Conservation (phyloP, 2,113 vertebrate genomes). For the Bombycilla garrulus region DNA sequence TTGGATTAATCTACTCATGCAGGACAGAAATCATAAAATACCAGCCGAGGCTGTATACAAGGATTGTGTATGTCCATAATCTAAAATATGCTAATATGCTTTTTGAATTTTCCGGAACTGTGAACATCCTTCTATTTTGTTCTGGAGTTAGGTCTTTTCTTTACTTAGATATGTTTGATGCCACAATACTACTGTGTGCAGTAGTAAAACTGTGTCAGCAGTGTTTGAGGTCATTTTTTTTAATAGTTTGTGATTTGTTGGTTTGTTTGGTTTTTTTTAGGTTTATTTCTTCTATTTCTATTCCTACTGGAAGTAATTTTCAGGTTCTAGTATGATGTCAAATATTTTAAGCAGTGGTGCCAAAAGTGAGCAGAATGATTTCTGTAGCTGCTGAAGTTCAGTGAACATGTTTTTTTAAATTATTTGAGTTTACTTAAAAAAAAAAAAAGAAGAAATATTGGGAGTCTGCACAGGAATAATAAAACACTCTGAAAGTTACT, state of each 20-base stretch:
- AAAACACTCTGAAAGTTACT: not conserved
- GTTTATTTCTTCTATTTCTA: not conserved
- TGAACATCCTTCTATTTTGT: not conserved
- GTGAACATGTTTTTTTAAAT: not conserved
- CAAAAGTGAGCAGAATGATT: not conserved
- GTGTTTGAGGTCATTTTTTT: not conserved
- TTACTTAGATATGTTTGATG: not conserved
- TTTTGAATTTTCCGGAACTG: not conserved
- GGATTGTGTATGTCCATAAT: not conserved
- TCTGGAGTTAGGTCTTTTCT: not conserved
- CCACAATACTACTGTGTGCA: not conserved
- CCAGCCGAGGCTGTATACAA: not conserved
- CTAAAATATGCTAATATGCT: not conserved
- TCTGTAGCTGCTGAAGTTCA: not conserved
- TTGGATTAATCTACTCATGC: not conserved
- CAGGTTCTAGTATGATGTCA: not conserved
- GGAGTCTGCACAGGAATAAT: not conserved
- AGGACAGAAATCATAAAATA: not conserved
- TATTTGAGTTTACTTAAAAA: not conserved
- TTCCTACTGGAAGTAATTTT: not conserved
- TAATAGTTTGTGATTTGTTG: not conserved
- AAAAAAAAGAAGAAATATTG: not conserved
- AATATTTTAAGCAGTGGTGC: not conserved
- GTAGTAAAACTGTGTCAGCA: not conserved
- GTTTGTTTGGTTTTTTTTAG: not conserved